Percentiles rank a stretch among this genome's conserved stretches.
Evolutionary conservation across 2,888 invertebrate genomes (phyloP).

Genomic region (Parnassius smintheus): DNA sequence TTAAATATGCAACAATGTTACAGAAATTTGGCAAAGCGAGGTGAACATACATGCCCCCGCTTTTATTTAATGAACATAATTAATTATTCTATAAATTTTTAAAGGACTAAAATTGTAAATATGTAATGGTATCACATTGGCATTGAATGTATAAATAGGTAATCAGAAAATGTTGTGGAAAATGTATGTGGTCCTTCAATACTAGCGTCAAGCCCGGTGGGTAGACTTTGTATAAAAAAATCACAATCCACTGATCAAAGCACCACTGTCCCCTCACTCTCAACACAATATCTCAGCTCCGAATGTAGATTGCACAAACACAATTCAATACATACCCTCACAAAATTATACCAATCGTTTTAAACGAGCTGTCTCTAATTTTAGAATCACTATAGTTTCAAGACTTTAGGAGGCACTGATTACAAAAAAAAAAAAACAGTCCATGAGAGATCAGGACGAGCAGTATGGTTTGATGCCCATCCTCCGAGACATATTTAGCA

Average conservation of each 20-base stretch:
- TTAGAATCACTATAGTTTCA: neutral
- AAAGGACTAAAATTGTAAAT: constrained; percentile 36
- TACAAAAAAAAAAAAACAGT: neutral
- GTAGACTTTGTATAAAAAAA: constrained; percentile 35
- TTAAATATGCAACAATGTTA: constrained; percentile 54
- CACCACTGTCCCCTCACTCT: constrained; percentile 5
- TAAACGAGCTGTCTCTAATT: neutral
- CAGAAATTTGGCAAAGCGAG: constrained; percentile 65
- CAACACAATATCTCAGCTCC: neutral
- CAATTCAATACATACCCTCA: neutral
- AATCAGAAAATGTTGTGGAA: constrained; percentile 51
- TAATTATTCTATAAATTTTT: constrained; percentile 42
- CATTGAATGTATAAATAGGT: constrained; percentile 36
- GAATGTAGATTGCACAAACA: neutral
- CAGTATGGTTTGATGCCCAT: neutral
- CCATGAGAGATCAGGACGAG: neutral
- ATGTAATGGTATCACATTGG: constrained; percentile 44
- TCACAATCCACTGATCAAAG: constrained; percentile 33
- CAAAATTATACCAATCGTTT: neutral
- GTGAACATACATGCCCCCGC: constrained; percentile 52
- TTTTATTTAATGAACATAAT: constrained; percentile 49
- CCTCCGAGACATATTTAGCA: constrained; percentile 41
- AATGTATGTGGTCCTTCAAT: constrained; percentile 39
- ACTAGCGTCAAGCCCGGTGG: constrained; percentile 36
- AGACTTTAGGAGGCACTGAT: constrained; percentile 3